These are phyloP conservation scores for Trypoxylus dichotomus DNA, from an alignment of 1,140 invertebrate genomes.

Conservation along the genomic window DNA sequence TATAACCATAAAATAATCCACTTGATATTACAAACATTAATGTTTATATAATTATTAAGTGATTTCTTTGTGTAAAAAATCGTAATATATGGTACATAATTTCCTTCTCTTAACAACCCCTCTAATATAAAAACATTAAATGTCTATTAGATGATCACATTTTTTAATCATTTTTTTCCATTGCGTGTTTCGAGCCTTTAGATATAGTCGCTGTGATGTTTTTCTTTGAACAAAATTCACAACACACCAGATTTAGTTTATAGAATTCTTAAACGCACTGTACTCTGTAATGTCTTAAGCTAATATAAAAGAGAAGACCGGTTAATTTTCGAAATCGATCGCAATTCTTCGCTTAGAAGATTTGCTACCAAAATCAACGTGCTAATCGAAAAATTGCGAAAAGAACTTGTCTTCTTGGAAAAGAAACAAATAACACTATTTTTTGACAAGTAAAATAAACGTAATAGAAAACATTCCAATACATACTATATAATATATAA, in stretches of 20 bases:
- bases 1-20: constrained; percentile 8
- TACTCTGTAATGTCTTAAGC: constrained; percentile 18
- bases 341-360: not conserved
- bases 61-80: constrained; percentile 31
- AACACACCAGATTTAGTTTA: constrained; percentile 25
- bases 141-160: constrained; percentile 9
- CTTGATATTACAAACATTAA: constrained; percentile 8
- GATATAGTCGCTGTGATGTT: constrained; percentile 46
- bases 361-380: constrained; percentile 7
- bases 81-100: constrained; percentile 30
- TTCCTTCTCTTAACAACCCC: constrained; percentile 28
- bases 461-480: constrained; percentile 36
- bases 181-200: constrained; percentile 42
- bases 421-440: constrained; percentile 42
- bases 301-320: not conserved
- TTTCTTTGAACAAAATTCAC: constrained; percentile 28
- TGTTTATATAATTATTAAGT: constrained; percentile 26
- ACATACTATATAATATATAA: constrained; percentile 29
- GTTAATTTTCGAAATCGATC: constrained; percentile 8
- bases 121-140: constrained; percentile 22
- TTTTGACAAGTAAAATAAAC: constrained; percentile 43
- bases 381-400: constrained; percentile 4
- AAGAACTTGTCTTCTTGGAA: constrained; percentile 2
- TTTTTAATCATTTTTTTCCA: constrained; percentile 38
- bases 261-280: constrained; percentile 19